Percentiles rank a stretch among this genome's conserved stretches.
Evolutionary conservation across 2,888 invertebrate species (phyloP).

Genomic region (Himalopsyche kuldschensis): DNA sequence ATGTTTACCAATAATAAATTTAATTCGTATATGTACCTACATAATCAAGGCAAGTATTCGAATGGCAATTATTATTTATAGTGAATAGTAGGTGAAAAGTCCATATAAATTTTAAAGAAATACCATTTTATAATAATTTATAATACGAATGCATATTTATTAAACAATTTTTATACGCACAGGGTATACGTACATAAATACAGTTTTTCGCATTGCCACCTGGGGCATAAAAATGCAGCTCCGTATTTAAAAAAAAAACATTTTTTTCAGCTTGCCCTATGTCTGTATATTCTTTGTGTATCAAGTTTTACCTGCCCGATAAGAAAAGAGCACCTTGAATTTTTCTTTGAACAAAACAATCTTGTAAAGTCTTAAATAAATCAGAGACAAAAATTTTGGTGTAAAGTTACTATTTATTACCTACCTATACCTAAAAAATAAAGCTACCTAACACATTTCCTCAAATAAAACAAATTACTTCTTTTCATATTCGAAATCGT

Average conservation of each 20-base stretch:
- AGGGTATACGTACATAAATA: too few species aligned
- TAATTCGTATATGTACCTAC: neutral
- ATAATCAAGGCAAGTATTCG: neutral
- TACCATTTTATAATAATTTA: too few species aligned
- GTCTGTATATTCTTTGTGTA: too few species aligned
- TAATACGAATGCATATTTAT: too few species aligned
- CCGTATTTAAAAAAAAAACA: too few species aligned
- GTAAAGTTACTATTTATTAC: neutral
- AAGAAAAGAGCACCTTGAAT: neutral
- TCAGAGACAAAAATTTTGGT: neutral
- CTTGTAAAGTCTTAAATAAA: neutral
- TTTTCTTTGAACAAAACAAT: neutral
- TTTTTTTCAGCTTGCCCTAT: too few species aligned
- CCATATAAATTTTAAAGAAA: too few species aligned
- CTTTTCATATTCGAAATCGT: constrained; percentile 38
- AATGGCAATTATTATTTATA: neutral
- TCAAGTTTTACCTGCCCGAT: neutral
- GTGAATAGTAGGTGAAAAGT: neutral
- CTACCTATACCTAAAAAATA: neutral
- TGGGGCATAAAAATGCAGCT: too few species aligned
- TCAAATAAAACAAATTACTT: neutral
- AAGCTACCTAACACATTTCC: neutral
- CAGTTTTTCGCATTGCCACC: too few species aligned
- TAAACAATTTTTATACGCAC: too few species aligned
- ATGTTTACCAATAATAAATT: neutral